Base-by-base conservation (phyloP, 1,140 invertebrate genomes). In the Drosophila quadrilineata region DNA sequence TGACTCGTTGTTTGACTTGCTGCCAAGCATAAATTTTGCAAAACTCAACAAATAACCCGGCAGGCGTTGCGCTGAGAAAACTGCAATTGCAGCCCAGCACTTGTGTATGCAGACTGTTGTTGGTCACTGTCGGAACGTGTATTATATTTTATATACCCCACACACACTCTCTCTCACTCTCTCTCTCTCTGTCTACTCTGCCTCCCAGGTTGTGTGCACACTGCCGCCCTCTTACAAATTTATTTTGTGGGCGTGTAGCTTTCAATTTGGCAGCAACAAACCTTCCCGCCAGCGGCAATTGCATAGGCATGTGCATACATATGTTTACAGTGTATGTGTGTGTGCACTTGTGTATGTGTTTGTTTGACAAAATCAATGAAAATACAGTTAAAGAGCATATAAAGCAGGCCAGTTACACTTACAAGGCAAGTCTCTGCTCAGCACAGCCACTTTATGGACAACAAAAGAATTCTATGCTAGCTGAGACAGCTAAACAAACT, bases 1-100 rank as follows among this genome's bases (percentile, higher is more conserved):
- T n/a, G n/a, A n/a, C n/a, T n/a, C n/a, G n/a, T n/a, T n/a, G 71
- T 84, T 84, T 84, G 77, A 84, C 79, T 85, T 85, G 77, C 77
- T 84, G 77, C 77, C 77, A 84, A 84, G 77, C 77, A 82, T 84
- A 82, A 84, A 82, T 84, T 82, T 65, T 73, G 68, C 63, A 82
- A 76, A 76, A 82, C 77, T 82, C 76, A 72, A 82, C 76, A 80
- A 84, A 82, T 77, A 82, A 66, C 68, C 69, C 76, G 54, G 9
- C 62, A 26, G 67, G 75, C 41, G 24, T 38, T 46, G 28, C 38
- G 10, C 35, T 41, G 17, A 21, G 22, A 24, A 35, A 29, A n/a
- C 14, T 43, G 17, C 49, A 40, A 0, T 24, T 21, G 24, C 19
- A 45, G 40, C 26, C n/a, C 1, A 12, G n/a, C n/a, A n/a, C 3